Evolutionary conservation across 2,888 invertebrate species (phyloP), one percentile per base, ranked within the genome.

Genomic region (Zaprionus lineosus): DNA sequence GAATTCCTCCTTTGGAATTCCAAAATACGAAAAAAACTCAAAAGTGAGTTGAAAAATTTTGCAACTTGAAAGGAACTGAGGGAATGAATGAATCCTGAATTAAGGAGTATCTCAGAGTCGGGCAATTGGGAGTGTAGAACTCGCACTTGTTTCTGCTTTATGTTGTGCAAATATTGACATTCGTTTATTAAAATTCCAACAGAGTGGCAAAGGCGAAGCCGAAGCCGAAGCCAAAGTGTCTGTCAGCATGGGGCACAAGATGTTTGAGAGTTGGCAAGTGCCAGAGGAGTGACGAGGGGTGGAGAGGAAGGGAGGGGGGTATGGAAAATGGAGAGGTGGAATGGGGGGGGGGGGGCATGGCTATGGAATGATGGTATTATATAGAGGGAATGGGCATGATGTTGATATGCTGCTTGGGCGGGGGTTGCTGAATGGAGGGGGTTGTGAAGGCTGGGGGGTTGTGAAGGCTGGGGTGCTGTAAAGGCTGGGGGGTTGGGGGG

Each of bases 131-230:
- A 2, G 8, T 24, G 2, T 16, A 16, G 15, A 15, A 16, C 36
- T 24, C 26, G 6, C n/a, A 24, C 8, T n/a, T 24, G 7, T 55
- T 71, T 83, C 69, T 76, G 75, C 85, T 86, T 87, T 84, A 84
- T 85, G 87, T 84, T 87, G 78, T 63, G 71, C 85, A 87, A 85
- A 85, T 85, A 85, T 87, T 85, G 87, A 87, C 86, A 84, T 85
- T 86, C 84, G 84, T 85, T 85, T 85, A 85, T 85, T 85, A 85
- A 85, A 85, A 85, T 87, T 87, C 86, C 84, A 76, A 64, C 69
- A 74, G 74, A 86, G 85, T 61, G 70, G 74, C 82, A 77, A 73
- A 85, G 60, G 57, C 84, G 37, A 72, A 76, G 66, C 50, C 46
- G 39, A 40, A 37, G 60, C 50, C 41, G 29, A 44, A 79, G 63